Evolutionary conservation across 2,888 invertebrate species (phyloP), one percentile per base, ranked within the genome.

Genomic region (Conistra vaccinii): DNA sequence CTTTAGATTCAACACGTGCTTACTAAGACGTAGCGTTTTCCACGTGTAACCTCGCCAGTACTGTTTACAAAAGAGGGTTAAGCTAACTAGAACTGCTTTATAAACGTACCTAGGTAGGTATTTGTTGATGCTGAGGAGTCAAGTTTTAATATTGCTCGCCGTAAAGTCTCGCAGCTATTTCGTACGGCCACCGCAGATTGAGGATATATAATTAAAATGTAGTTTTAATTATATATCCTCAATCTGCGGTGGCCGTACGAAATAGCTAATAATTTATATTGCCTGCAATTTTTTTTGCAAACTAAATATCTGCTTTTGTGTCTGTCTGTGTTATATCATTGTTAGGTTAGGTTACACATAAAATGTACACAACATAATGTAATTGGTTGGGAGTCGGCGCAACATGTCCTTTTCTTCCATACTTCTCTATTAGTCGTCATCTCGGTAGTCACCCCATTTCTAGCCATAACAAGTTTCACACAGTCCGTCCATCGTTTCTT

Each of bases 31-130:
- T 9, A 39, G n/a, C 39, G 39, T 39, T 9, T 39, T 1, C 39
- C 84, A 61, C 66, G 75, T 80, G 69, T 73, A 39, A 77, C 72
- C 32, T 45, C 35, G 9, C 17, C 29, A 48, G 35, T 57, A 72
- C 45, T 39, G 51, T 29, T 23, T 26, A 62, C 23, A 17, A 35
- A 45, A 26, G 7, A 45, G 12, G 9, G 20, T 72, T 17, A 23
- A 48, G 17, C 32, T 57, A 23, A 26, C 26, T 58, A 35, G 17
- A 39, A 58, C 17, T 29, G 17, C 51, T 45, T 12, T 29, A 23
- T 29, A 2, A 2, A 55, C 53, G 39, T 7, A 55, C 53, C 10
- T 7, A 35, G 5, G 9, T 39, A 39, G 9, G 9, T 39, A 39
- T 9, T 39, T 39, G 6, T 26, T 7, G 55, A 55, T 17, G 14